phyloP scores from a whole-genome alignment of 2,113 vertebrate species.

The Carettochelys insculpta region DNA sequence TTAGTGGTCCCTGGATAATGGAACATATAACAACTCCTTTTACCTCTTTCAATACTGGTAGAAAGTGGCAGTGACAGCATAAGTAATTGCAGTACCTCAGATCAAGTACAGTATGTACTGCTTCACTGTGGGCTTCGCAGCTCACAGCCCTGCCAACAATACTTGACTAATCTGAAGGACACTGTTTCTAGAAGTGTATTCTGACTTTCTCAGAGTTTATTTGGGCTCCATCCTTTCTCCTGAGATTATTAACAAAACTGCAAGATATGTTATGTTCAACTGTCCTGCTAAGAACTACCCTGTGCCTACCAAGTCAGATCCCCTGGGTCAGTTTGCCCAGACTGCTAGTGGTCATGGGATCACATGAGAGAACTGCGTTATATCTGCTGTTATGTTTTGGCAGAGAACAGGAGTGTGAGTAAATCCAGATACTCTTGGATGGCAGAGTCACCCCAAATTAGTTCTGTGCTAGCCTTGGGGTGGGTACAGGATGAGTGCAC shows the following conservation, averaged over 20 bases:
- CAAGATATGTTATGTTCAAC: not conserved
- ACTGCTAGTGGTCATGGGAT: not conserved
- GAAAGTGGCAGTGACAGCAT: not conserved
- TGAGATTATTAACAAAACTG: not conserved
- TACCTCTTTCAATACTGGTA: constrained; percentile 20
- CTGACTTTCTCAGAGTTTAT: not conserved
- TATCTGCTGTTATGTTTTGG: not conserved
- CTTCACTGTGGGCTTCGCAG: not conserved
- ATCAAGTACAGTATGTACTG: not conserved
- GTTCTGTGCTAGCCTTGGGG: not conserved
- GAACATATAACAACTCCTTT: constrained; percentile 3
- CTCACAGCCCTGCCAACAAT: not conserved
- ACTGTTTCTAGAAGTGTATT: not conserved
- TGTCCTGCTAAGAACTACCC: not conserved
- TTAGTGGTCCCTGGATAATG: not conserved
- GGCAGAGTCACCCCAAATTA: constrained; percentile 4
- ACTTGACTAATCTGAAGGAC: not conserved
- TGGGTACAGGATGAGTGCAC: constrained; percentile 18
- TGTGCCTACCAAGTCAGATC: not conserved
- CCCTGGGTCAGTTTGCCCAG: not conserved
- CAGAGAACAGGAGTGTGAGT: not conserved
- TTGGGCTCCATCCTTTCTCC: not conserved
- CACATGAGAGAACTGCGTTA: not conserved
- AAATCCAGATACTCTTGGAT: not conserved
- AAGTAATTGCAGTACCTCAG: not conserved